A percentile compares a stretch with the other conserved stretches of the same genome.
Conservation (phyloP, 1,140 invertebrate genomes). For the Drosophila lowei region DNA sequence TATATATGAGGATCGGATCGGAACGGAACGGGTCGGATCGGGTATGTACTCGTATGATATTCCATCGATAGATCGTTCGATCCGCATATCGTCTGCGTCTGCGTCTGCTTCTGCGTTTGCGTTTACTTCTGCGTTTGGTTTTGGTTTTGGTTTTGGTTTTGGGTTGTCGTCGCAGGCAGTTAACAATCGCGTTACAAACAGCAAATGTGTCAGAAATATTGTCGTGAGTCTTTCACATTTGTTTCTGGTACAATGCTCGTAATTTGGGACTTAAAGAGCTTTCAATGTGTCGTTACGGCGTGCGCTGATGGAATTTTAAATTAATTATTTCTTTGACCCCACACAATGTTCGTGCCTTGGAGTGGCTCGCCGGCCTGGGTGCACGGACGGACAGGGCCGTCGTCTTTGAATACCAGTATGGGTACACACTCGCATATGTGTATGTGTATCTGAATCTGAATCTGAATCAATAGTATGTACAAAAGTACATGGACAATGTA, state of each 20-base stretch:
- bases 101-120: too few species aligned
- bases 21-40: not conserved
- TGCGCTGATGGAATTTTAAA: conserved; percentile 77
- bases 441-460: conserved; percentile 15
- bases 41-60: conserved; percentile 35
- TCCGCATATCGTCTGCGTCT: conserved; percentile 29
- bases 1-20: conserved; percentile 23
- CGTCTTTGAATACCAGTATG: conserved; percentile 6
- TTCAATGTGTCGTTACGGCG: conserved; percentile 79
- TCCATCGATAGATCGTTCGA: conserved; percentile 40
- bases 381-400: conserved; percentile 9
- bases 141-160: conserved; percentile 30
- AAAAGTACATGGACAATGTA: not conserved
- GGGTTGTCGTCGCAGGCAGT: conserved; percentile 62
- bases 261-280: conserved; percentile 81
- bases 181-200: conserved; percentile 76
- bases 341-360: conserved; percentile 63
- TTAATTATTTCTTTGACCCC: conserved; percentile 82
- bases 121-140: not conserved
- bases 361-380: conserved; percentile 19
- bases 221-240: conserved; percentile 74
- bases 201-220: conserved; percentile 79
- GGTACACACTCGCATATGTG: conserved; percentile 3
- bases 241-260: conserved; percentile 78
- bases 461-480: conserved; percentile 33